Conservation (phyloP, 2,113 vertebrate species). For the Azemiops feae region DNA sequence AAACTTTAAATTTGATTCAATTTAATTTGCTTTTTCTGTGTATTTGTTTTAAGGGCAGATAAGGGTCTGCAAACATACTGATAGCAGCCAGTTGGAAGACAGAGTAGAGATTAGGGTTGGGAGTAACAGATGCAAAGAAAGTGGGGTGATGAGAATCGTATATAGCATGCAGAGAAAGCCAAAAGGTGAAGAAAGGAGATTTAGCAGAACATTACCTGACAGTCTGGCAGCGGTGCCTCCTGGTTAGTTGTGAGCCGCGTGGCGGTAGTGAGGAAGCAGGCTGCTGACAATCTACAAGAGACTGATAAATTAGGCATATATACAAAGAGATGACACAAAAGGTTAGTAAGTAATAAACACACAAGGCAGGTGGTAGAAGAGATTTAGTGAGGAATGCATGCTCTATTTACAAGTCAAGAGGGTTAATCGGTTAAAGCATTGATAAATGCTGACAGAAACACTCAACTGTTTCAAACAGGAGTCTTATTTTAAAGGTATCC, state of each 20-base stretch:
- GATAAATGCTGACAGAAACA: slow-evolving; percentile 18
- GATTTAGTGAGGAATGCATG: slow-evolving; percentile 75
- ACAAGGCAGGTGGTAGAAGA: slow-evolving; percentile 60
- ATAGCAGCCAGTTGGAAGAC: background rate
- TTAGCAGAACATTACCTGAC: slow-evolving; percentile 85
- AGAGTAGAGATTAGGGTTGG: background rate
- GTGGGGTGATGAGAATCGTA: background rate
- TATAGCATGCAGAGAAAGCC: slow-evolving; percentile 58
- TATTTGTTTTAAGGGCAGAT: background rate
- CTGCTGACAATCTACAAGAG: slow-evolving; percentile 99
- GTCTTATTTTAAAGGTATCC: background rate
- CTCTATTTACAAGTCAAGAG: slow-evolving; percentile 44
- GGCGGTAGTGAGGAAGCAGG: slow-evolving; percentile 96
- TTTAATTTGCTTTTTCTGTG: background rate
- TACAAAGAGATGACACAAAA: slow-evolving; percentile 89
- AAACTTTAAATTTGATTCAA: background rate
- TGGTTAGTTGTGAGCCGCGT: slow-evolving; percentile 93
- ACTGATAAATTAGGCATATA: slow-evolving; percentile 99
- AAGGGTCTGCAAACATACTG: background rate
- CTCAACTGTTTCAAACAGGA: background rate
- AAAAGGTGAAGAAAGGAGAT: slow-evolving; percentile 36
- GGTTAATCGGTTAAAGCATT: slow-evolving; percentile 41
- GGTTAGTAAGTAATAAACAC: slow-evolving; percentile 49
- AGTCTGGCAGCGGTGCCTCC: slow-evolving; percentile 79
- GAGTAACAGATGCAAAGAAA: slow-evolving; percentile 19